Evolutionary conservation across 2,888 invertebrate species (phyloP), one percentile per base, ranked within the genome.

Genomic region (Cryptocheilus praepositus): DNA sequence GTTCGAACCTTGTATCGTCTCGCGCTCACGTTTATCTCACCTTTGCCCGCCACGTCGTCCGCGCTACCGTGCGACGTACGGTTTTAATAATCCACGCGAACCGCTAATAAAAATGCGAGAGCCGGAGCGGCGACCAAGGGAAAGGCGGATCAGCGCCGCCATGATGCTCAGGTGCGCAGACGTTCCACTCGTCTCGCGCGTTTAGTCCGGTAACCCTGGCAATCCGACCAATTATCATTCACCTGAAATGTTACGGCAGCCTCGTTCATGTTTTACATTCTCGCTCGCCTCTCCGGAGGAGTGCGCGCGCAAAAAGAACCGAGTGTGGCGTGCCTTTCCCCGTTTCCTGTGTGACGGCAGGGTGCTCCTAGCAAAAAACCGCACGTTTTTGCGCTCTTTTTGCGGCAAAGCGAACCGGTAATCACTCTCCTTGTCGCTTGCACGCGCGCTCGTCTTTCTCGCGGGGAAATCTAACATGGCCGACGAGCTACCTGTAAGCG

Each of bases 131-230:
- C 61, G 64, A 70, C 75, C 75, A 82, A 83, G 84, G 86, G 85
- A 86, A 86, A 86, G 86, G 86, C 81, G 79, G 78, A 74, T 77
- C 74, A 54, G 63, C 63, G 72, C 74, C 71, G 76, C 66, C 60
- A 76, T 68, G 76, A 70, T 70, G 63, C 74, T 83, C 85, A 85
- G 85, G 85, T 85, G 83, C 83, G 81, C 81, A 84, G 84, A 81
- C 78, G 71, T 78, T 81, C 80, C 83, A 83, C 83, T 61, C 13
- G 8, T 46, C 25, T 22, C 44, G 19, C 11, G 43, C 0, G 1
- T 8, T n/a, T 8, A 2, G 49, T n/a, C 49, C 11, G 11, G 16
- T 49, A 49, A 49, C 49, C 49, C 49, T 49, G 49, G 11, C 49
- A 2, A 16, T 49, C 16, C 49, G 49, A 49, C 49, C 18, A 49